Evolutionary conservation across 2,113 vertebrate species (phyloP), one percentile per base, ranked within the genome.

Genomic region (Sarotherodon lohbergeri): DNA sequence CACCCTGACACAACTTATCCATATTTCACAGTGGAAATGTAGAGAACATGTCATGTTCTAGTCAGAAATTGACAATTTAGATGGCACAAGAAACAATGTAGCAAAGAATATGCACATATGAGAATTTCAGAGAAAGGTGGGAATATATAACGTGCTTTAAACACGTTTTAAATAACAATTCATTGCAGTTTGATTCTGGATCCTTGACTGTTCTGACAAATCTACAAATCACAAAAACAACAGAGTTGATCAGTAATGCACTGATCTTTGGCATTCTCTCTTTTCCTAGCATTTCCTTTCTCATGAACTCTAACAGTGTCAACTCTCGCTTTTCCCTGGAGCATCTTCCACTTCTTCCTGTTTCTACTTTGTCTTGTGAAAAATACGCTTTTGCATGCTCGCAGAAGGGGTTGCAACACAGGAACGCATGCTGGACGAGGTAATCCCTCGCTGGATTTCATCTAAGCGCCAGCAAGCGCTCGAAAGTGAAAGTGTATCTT

Each of bases 281-380:
- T 76, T 71, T 32, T 81, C 50, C 43, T 59, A 86, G 29, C 39
- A 17, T 83, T 92, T 93, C 92, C 86, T 91, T 95, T 95, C 94
- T 93, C 95, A 95, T 94, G 94, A 95, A 93, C 94, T 90, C 83
- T 79, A 9, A 50, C 85, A 63, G 81, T 88, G 88, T 94, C 78
- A 88, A 83, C 85, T 83, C 54, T 46, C 6, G 34, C 84, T 82
- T 78, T 79, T 89, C 92, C 82, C 84, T 29, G 79, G 78, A 90
- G 91, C 86, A 82, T 90, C 92, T 73, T 93, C 54, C 56, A 66
- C 63, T 4, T 92, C 78, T 27, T 87, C 86, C 80, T 82, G 86
- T 48, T 82, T 52, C 41, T 82, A 80, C 34, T 89, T 63, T 52
- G 52, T 86, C 83, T 89, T 88, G 88, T 91, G 85, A 93, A 86